Percentiles rank a stretch among this genome's conserved stretches.
phyloP scores from a whole-genome alignment of 2,888 invertebrate genomes.

The Sclerodermus sp. region DNA sequence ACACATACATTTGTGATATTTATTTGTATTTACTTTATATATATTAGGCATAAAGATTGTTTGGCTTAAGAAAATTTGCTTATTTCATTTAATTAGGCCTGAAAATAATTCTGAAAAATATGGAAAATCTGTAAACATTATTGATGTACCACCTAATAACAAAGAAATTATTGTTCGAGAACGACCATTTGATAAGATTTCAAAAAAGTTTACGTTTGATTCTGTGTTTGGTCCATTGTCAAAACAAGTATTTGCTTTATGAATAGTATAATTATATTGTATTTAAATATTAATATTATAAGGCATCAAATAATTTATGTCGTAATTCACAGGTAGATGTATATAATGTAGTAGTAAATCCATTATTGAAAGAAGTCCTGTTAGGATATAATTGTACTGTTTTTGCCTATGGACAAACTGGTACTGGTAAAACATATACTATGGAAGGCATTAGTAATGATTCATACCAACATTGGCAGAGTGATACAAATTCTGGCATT shows the following conservation, averaged over 20 bases:
- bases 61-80: too few species aligned
- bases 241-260: constrained; percentile 63
- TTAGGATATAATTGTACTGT: constrained; percentile 97
- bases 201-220: constrained; percentile 83
- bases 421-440: constrained; percentile 95
- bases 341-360: constrained; percentile 84
- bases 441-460: constrained; percentile 83
- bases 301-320: constrained; percentile 1
- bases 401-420: constrained; percentile 94
- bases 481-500: constrained; percentile 85
- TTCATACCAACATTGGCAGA: constrained; percentile 69
- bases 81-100: constrained; percentile 69
- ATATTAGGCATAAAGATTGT: too few species aligned
- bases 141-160: constrained; percentile 69
- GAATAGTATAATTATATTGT: background rate
- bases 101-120: constrained; percentile 72
- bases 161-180: constrained; percentile 69
- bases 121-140: constrained; percentile 68
- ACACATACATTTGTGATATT: too few species aligned
- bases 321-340: constrained; percentile 69
- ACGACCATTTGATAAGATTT: constrained; percentile 64
- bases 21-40: too few species aligned
- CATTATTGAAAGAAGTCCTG: constrained; percentile 88
- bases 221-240: constrained; percentile 80
- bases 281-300: background rate